phyloP scores from a whole-genome alignment of 1,140 invertebrate genomes.

The Andrena cerasifolii region DNA sequence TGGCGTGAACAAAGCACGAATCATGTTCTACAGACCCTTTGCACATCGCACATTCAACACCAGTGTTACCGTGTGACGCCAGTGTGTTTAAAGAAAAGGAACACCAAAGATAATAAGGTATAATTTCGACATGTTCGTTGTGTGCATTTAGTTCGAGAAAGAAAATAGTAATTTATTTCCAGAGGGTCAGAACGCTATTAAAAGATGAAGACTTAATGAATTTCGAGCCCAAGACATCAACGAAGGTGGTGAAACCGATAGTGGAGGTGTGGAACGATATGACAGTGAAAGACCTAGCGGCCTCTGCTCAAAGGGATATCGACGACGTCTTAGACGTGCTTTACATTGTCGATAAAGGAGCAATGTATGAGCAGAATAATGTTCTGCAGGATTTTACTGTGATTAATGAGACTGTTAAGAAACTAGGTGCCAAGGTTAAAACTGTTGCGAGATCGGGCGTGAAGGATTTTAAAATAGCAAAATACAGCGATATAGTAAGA shows the following conservation, averaged over 20 bases:
- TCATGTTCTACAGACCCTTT: conserved; percentile 19
- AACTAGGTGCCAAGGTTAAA: conserved; percentile 84
- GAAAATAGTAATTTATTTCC: conserved; percentile 36
- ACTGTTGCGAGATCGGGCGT: conserved; percentile 81
- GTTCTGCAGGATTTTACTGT: conserved; percentile 83
- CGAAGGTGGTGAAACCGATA: conserved; percentile 75
- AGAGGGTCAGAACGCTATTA: neutral
- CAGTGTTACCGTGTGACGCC: conserved; percentile 67
- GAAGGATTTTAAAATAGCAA: conserved; percentile 74
- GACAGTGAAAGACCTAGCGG: conserved; percentile 88
- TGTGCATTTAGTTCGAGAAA: conserved; percentile 1
- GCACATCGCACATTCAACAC: conserved; percentile 51
- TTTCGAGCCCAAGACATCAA: conserved; percentile 6
- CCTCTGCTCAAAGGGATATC: conserved; percentile 83
- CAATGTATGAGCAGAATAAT: conserved; percentile 78
- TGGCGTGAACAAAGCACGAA: conserved; percentile 32
- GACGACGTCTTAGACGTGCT: conserved; percentile 87
- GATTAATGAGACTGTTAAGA: conserved; percentile 86
- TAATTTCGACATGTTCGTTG: conserved; percentile 8
- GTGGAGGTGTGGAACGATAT: conserved; percentile 90
- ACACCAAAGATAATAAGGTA: conserved; percentile 35
- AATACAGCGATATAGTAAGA: conserved; percentile 68
- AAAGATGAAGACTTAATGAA: neutral
- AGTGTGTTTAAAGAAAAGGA: conserved; percentile 52
- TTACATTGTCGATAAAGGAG: conserved; percentile 80